A percentile compares a stretch with the other conserved stretches of the same genome.
phyloP scores from a whole-genome alignment of 2,888 invertebrate genomes.

The Ormyrus labotus region DNA sequence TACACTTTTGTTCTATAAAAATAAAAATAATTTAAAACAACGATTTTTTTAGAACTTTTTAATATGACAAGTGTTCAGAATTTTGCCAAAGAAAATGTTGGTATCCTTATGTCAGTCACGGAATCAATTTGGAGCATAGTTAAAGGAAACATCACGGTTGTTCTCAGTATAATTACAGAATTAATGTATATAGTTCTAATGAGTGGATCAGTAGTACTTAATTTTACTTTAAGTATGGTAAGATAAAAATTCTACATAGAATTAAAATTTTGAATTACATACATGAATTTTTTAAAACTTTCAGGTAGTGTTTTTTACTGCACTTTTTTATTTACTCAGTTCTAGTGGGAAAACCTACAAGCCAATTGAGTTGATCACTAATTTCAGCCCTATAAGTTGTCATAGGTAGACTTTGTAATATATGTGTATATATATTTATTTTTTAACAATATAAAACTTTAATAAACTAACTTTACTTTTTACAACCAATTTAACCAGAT shows the following conservation, averaged over 20 bases:
- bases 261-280: too few relatives aligned
- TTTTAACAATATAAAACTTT: constrained; percentile 23
- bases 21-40: too few relatives aligned
- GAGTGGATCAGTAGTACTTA: constrained; percentile 92
- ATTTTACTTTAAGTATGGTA: constrained; percentile 90
- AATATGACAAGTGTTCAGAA: constrained; percentile 85
- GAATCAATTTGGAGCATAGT: constrained; percentile 92
- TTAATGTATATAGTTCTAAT: constrained; percentile 90
- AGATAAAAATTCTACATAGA: constrained; percentile 55
- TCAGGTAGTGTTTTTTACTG: constrained; percentile 97
- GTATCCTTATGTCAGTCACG: constrained; percentile 89
- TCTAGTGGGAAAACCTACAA: constrained; percentile 92
- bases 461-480: constrained; percentile 46
- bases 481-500: constrained; percentile 58
- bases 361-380: constrained; percentile 91
- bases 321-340: constrained; percentile 95
- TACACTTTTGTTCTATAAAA: too few relatives aligned
- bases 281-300: constrained; percentile 57
- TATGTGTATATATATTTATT: constrained; percentile 40
- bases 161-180: constrained; percentile 90
- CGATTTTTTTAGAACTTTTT: constrained; percentile 78
- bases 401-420: constrained; percentile 70
- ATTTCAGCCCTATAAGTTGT: constrained; percentile 87
- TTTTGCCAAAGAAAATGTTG: constrained; percentile 93
- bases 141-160: constrained; percentile 93